Evolutionary conservation across 1,140 invertebrate genomes (phyloP).

Genomic region (Hycleus cichorii): DNA sequence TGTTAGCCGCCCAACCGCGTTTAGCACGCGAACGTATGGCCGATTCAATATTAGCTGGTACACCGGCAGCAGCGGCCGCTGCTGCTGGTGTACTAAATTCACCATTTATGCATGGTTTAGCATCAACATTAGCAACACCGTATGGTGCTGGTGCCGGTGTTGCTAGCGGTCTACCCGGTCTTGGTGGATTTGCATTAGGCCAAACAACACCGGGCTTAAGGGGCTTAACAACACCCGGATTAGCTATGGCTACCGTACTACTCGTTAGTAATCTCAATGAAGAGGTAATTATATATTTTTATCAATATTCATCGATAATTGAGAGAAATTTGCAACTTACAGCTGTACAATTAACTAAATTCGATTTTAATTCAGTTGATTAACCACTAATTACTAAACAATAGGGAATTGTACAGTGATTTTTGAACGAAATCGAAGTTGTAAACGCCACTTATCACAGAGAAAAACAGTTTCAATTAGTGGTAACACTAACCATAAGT

Average conservation of each 20-base stretch:
- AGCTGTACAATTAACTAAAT: no score
- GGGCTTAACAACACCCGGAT: conserved; percentile 53
- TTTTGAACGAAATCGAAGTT: no score
- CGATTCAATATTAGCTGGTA: conserved; percentile 46
- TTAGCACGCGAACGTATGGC: conserved; percentile 41
- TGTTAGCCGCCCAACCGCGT: conserved; percentile 42
- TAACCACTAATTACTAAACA: background rate
- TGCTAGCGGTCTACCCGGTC: conserved; percentile 60
- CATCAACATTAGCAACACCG: conserved; percentile 59
- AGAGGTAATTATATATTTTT: conserved; percentile 57
- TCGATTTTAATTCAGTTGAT: background rate
- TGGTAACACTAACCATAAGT: no score
- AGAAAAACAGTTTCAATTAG: no score
- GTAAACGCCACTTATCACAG: no score
- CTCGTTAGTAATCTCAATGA: conserved; percentile 87
- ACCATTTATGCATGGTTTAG: conserved; percentile 72
- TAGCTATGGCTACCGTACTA: conserved; percentile 69
- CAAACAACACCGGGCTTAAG: conserved; percentile 58
- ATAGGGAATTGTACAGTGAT: no score
- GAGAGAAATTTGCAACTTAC: background rate
- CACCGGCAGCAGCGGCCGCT: conserved; percentile 40
- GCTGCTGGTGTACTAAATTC: conserved; percentile 64
- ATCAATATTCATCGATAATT: background rate
- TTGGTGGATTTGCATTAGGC: conserved; percentile 64
- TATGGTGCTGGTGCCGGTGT: conserved; percentile 57